Percentiles rank a stretch among this genome's conserved stretches.
phyloP scores from a whole-genome alignment of 1,140 invertebrate species.

The Cherax destructor region DNA sequence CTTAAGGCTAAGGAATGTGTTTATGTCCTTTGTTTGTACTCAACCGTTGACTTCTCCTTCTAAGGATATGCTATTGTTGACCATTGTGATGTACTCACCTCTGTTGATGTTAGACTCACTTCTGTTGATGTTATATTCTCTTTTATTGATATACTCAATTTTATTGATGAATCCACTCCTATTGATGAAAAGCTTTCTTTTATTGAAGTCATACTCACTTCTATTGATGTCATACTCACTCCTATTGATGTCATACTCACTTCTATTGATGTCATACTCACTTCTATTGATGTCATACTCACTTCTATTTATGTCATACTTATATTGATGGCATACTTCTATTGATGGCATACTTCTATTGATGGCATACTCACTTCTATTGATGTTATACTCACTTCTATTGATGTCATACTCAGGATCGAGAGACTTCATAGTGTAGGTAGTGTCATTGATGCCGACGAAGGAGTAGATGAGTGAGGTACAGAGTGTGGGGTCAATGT shows the following conservation, averaged over 20 bases:
- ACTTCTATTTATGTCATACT: no score
- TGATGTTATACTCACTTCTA: constrained; percentile 45
- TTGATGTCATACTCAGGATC: constrained; percentile 79
- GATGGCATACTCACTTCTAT: not conserved
- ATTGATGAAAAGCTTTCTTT: constrained; percentile 35
- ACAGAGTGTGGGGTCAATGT: constrained; percentile 86
- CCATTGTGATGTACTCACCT: no score
- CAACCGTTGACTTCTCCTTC: no score
- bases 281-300: constrained; percentile 77
- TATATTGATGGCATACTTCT: no score
- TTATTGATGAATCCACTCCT: not conserved
- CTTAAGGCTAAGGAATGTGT: no score
- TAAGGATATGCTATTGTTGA: no score
- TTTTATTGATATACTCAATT: not conserved
- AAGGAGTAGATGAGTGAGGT: constrained; percentile 91
- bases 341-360: no score
- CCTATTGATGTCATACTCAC: no score
- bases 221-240: no score
- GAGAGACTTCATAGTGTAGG: constrained; percentile 79
- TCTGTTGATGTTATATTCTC: no score
- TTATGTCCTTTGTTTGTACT: no score
- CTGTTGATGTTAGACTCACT: constrained; percentile 75
- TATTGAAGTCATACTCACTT: constrained; percentile 77
- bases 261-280: constrained; percentile 6
- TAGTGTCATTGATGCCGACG: constrained; percentile 82